A percentile compares a stretch with the other conserved stretches of the same genome.
Conservation (phyloP, 2,113 vertebrate species). For the Pseudopodoces humilis region DNA sequence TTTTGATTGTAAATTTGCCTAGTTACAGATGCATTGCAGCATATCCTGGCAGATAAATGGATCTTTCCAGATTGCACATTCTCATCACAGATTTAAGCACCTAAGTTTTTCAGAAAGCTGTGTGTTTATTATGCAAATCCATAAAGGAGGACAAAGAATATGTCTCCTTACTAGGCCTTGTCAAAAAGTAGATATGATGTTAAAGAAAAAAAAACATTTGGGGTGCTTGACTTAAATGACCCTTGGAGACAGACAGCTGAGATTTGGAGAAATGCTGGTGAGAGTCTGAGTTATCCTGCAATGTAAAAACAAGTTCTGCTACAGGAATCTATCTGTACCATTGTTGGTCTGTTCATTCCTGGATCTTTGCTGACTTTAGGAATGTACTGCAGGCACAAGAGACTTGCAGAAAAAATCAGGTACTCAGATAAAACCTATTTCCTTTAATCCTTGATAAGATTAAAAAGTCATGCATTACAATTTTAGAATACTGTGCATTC, state of each 20-base stretch:
- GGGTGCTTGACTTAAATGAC: background rate
- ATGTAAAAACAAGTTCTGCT: background rate
- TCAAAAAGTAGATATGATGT: background rate
- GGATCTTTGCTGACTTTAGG: background rate
- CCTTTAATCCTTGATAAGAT: background rate
- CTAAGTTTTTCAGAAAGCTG: background rate
- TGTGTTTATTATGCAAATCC: background rate
- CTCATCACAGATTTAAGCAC: slow-evolving; percentile 19
- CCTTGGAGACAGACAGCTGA: background rate
- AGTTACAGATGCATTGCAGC: slow-evolving; percentile 11
- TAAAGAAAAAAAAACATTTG: background rate
- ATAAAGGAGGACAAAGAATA: background rate
- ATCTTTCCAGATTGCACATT: slow-evolving; percentile 35
- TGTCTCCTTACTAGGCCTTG: background rate
- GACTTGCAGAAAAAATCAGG: background rate
- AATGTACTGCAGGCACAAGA: background rate
- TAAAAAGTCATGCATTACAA: background rate
- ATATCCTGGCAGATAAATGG: slow-evolving; percentile 10
- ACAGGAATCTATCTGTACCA: background rate
- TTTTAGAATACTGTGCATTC: background rate
- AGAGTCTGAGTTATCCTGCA: background rate
- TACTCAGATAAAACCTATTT: background rate
- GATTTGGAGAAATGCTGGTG: background rate
- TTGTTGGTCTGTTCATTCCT: background rate
- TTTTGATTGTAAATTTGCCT: slow-evolving; percentile 42